Base-by-base conservation (phyloP, 2,797 vertebrate species). In the Diplodus sargus region DNA sequence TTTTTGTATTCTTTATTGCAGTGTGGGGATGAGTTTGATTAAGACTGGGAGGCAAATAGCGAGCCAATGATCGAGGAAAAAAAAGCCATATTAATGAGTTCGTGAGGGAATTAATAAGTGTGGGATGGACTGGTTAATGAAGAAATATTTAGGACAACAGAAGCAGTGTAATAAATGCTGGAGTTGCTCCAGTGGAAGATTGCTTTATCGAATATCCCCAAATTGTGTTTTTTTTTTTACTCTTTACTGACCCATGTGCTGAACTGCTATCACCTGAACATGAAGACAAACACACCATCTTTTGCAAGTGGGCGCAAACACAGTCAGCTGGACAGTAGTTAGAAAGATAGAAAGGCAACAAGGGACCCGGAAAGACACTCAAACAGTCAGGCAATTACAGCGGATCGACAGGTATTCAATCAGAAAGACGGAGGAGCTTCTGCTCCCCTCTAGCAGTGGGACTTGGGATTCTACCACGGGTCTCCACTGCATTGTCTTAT, bases 11-110 rank as follows among this genome's bases (percentile, higher is more conserved):
- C 48, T 83, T 88, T 89, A 92, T 91, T 92, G 79, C 81, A 82
- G 78, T 67, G 73, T 80, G 76, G 88, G 86, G 90, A 91, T 88
- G 81, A 85, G 84, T 92, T 91, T 93, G 90, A 93, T 93, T 91
- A 91, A 91, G 79, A 91, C 89, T 87, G 85, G 89, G 88, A 92
- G 90, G 88, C 78, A 89, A 90, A 90, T 82, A 87, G 83, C 76
- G 84, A 92, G 82, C 83, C 85, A 88, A 84, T 89, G 82, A 87
- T 83, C 76, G 89, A 82, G 28, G 28, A 28, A 83, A 83, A 70
- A 84, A 87, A 85, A 74, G 9, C n/a, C 67, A 78, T 28, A 86
- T 83, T 89, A 91, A 93, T 90, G 85, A 83, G 76, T 89, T 85
- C 76, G 70, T 83, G 78, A 70, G 74, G 75, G 82, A 86, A 90